phyloP scores from a whole-genome alignment of 2,113 vertebrate species.

The Elephas maximus region DNA sequence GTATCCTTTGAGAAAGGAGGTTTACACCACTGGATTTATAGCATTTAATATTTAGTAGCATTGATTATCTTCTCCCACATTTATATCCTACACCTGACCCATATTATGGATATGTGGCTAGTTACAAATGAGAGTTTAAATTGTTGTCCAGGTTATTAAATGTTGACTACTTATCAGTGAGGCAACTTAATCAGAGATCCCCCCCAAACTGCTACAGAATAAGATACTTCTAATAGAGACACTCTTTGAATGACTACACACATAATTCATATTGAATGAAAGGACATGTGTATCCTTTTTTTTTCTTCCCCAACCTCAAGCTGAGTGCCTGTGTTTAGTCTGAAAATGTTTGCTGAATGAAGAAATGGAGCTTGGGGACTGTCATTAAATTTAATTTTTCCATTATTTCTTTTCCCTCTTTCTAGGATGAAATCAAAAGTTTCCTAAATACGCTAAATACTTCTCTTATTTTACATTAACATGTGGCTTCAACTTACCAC shows the following conservation, averaged over 20 bases:
- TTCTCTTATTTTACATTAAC: neutral
- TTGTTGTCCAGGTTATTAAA: neutral
- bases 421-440: neutral
- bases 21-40: neutral
- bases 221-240: neutral
- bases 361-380: neutral
- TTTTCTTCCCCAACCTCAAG: neutral
- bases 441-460: neutral
- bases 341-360: constrained; percentile 37
- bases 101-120: neutral
- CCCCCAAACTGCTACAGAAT: neutral
- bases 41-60: too few species aligned
- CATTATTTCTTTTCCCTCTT: neutral
- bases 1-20: neutral
- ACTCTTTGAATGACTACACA: neutral
- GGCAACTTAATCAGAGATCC: neutral
- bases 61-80: neutral
- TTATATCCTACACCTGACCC: neutral
- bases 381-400: neutral
- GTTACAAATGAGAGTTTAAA: neutral
- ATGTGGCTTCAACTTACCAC: neutral
- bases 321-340: neutral
- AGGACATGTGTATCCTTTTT: neutral
- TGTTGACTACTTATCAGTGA: neutral
- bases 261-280: neutral